Evolutionary conservation across 2,888 invertebrate genomes (phyloP).

Genomic region (Chloroclysta siterata): DNA sequence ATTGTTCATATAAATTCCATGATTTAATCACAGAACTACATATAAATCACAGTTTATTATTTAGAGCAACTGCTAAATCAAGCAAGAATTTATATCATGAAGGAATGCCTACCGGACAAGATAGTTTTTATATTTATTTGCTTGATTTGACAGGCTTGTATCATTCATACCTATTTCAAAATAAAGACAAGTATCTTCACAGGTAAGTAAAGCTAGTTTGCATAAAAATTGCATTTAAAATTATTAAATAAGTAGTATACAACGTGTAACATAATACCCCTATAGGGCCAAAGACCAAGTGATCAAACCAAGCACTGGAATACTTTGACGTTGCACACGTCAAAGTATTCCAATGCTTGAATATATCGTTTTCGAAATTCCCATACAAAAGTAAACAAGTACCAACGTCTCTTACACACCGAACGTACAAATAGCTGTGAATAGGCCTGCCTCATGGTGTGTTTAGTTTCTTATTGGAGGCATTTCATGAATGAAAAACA

Average conservation of each 20-base stretch:
- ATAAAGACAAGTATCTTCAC: neutral
- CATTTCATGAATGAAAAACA: too few relatives aligned
- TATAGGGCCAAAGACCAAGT: too few relatives aligned
- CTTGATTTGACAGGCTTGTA: neutral
- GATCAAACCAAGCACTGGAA: too few relatives aligned
- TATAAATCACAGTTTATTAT: slow-evolving; percentile 55
- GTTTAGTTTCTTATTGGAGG: too few relatives aligned
- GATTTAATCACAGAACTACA: slow-evolving; percentile 59
- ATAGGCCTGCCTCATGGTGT: too few relatives aligned
- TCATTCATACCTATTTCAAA: neutral
- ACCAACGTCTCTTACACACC: too few relatives aligned
- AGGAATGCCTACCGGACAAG: neutral
- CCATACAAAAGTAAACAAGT: too few relatives aligned
- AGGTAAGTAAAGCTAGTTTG: too few relatives aligned
- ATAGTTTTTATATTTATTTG: neutral
- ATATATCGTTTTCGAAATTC: too few relatives aligned
- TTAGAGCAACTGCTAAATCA: slow-evolving; percentile 5
- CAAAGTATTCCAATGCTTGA: too few relatives aligned
- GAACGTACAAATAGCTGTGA: too few relatives aligned
- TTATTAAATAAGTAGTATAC: neutral
- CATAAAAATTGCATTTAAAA: neutral
- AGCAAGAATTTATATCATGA: neutral
- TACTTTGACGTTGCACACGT: too few relatives aligned
- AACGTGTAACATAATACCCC: neutral
- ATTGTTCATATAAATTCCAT: slow-evolving; percentile 39